These are phyloP conservation scores for Cheilinus undulatus DNA, from an alignment of 2,113 vertebrate species.

Conservation along the genomic window DNA sequence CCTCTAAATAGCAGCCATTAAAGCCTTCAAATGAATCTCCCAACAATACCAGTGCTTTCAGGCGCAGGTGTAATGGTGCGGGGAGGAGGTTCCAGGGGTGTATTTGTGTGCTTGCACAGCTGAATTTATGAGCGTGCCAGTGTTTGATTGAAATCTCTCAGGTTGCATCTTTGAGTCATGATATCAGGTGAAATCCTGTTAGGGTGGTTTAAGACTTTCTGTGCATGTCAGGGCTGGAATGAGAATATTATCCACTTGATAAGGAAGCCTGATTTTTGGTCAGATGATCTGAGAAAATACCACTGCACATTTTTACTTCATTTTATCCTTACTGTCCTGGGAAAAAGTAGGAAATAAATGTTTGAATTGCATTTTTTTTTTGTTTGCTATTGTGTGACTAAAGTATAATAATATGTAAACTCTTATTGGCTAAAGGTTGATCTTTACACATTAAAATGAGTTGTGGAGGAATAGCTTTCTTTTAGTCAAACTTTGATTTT, in stretches of 20 bases:
- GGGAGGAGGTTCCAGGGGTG: constrained; percentile 13
- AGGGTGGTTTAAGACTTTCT: constrained; percentile 28
- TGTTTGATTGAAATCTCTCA: constrained; percentile 14
- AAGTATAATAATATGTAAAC: no score
- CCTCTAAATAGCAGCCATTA: constrained; percentile 72
- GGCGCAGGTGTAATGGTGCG: constrained; percentile 60
- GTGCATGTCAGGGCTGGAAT: constrained; percentile 40
- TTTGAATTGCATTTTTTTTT: no score
- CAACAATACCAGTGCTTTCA: constrained; percentile 64
- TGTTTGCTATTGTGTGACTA: no score
- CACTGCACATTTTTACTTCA: constrained; percentile 6
- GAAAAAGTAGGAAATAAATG: no score
- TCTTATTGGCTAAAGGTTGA: no score
- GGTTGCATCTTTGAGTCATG: constrained; percentile 12
- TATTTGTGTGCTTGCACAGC: not conserved
- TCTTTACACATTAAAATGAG: no score
- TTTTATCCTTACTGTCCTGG: no score
- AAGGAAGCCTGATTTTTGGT: not conserved
- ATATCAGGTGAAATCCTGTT: constrained; percentile 19
- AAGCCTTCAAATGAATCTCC: constrained; percentile 65
- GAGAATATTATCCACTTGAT: constrained; percentile 14
- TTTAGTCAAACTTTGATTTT: no score
- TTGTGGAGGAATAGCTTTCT: no score
- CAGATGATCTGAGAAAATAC: constrained; percentile 21
- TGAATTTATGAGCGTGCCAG: not conserved